These are phyloP conservation scores for Psilopsiagon aymara DNA, from an alignment of 2,113 vertebrate species.

Conservation along the genomic window DNA sequence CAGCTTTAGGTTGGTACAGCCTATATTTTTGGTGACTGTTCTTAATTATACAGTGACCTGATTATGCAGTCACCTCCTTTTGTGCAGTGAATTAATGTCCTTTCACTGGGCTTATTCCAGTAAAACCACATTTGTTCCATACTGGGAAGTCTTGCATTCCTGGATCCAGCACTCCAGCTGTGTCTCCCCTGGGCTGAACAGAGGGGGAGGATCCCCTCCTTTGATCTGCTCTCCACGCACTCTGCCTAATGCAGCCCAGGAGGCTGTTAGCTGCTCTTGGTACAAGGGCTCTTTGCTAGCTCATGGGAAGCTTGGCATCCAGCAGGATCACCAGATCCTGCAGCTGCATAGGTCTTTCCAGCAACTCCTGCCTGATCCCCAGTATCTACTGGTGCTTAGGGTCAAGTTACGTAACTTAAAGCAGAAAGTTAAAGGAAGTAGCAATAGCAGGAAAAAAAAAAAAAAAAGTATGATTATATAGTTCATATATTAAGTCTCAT, in stretches of 20 bases:
- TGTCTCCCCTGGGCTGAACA: not conserved
- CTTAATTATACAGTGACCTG: not conserved
- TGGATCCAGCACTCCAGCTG: not conserved
- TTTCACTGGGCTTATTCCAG: not conserved
- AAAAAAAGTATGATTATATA: not conserved
- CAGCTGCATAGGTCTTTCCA: not conserved
- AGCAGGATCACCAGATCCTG: not conserved
- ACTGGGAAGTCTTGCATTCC: not conserved
- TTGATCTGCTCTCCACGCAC: not conserved
- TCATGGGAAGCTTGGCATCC: not conserved
- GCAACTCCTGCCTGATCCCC: fast-evolving
- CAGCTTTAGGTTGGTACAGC: not conserved
- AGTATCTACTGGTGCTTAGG: not conserved
- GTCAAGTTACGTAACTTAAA: not conserved
- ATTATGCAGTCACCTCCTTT: not conserved
- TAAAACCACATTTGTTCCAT: not conserved
- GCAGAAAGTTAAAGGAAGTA: not conserved
- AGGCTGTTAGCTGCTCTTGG: fast-evolving
- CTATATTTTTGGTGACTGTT: not conserved
- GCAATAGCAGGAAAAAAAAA: not conserved
- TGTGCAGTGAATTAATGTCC: not conserved
- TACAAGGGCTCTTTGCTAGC: not conserved
- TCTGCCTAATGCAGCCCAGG: not conserved
- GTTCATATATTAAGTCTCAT: no score
- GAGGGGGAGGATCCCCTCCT: not conserved